Evolutionary conservation across 2,888 invertebrate genomes (phyloP).

Genomic region (Nymphalis c-album): DNA sequence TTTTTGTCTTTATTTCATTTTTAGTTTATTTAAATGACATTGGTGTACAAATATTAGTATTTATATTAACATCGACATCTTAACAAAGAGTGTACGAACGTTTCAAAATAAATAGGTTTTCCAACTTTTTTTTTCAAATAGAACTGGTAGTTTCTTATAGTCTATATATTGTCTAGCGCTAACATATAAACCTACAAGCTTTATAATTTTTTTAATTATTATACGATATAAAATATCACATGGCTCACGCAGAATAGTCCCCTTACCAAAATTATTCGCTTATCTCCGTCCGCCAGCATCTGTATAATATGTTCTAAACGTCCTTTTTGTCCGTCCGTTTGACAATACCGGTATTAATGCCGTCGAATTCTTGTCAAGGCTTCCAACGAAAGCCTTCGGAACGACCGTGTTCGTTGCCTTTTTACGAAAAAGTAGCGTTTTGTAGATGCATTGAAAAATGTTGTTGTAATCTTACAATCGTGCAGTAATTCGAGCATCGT

Average conservation of each 20-base stretch:
- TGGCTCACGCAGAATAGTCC: conserved; percentile 31
- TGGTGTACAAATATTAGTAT: too few relatives aligned
- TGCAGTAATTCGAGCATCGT: not conserved
- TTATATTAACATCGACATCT: too few relatives aligned
- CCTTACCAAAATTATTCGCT: conserved; percentile 41
- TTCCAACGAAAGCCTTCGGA: conserved; percentile 18
- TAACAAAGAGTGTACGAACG: too few relatives aligned
- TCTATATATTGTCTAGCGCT: too few relatives aligned
- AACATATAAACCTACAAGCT: too few relatives aligned
- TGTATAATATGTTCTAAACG: conserved; percentile 52
- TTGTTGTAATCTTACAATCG: conserved; percentile 3
- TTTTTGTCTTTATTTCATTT: too few relatives aligned
- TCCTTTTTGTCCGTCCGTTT: conserved; percentile 53
- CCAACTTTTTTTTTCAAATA: too few relatives aligned
- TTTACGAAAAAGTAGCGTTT: conserved; percentile 11
- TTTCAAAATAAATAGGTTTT: too few relatives aligned
- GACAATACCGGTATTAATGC: conserved; percentile 57
- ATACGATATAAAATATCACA: conserved; percentile 1
- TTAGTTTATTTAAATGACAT: too few relatives aligned
- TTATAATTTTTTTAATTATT: too few relatives aligned
- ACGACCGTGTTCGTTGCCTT: conserved; percentile 19
- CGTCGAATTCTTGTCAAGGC: conserved; percentile 38
- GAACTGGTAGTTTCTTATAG: too few relatives aligned
- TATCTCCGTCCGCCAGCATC: conserved; percentile 39
- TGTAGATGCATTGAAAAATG: conserved; percentile 5